Conservation (phyloP, 2,888 invertebrate species). For the Noctua janthe region DNA sequence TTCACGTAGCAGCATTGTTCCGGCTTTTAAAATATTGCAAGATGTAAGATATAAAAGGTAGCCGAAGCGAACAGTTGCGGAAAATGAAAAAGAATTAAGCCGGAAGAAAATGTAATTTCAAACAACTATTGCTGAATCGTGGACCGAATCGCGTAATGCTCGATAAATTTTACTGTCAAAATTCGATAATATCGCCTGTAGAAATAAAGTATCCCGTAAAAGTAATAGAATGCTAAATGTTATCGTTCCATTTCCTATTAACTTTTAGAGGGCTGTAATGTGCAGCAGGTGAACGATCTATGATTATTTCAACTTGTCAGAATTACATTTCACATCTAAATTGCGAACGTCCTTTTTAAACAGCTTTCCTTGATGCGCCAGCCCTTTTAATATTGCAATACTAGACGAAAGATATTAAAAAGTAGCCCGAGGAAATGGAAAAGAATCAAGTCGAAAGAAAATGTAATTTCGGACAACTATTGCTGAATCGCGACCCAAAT, state of each 20-base stretch:
- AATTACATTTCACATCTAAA: conserved; percentile 34
- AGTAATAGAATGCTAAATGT: conserved; percentile 58
- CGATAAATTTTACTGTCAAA: conserved; percentile 67
- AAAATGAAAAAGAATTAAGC: conserved; percentile 65
- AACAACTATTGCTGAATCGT: conserved; percentile 59
- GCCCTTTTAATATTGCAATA: conserved; percentile 41
- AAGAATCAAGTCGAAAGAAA: conserved; percentile 44
- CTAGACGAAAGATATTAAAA: conserved; percentile 38
- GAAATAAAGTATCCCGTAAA: conserved; percentile 62
- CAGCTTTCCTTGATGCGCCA: background rate
- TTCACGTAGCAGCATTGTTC: conserved; percentile 31
- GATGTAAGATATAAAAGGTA: conserved; percentile 58
- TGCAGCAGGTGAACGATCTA: conserved; percentile 36
- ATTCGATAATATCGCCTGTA: conserved; percentile 61
- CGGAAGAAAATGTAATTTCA: conserved; percentile 61
- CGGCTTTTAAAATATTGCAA: conserved; percentile 52
- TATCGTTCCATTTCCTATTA: conserved; percentile 48
- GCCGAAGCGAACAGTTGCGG: conserved; percentile 41
- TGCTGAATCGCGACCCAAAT: conserved; percentile 50
- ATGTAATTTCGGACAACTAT: conserved; percentile 47
- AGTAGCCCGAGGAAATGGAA: conserved; percentile 36
- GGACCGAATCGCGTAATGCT: conserved; percentile 53
- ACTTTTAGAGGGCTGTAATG: conserved; percentile 28
- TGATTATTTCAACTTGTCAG: conserved; percentile 18
- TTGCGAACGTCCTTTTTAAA: conserved; percentile 2